Percentiles rank a stretch among this genome's conserved stretches.
Evolutionary conservation across 2,888 invertebrate genomes (phyloP).

Genomic region (Idaea biselata): DNA sequence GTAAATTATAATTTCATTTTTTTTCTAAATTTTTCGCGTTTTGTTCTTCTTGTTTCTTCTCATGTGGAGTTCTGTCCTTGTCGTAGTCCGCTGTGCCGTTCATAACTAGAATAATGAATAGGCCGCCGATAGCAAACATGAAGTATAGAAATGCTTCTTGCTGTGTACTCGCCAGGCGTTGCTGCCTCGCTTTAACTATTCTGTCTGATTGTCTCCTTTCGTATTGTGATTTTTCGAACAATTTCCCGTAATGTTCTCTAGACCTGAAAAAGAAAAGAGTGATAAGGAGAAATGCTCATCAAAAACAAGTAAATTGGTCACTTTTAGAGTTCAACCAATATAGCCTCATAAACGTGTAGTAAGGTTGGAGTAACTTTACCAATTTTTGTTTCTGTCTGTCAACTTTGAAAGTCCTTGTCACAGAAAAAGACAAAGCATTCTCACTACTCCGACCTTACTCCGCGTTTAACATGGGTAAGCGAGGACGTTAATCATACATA

Average conservation of each 20-base stretch:
- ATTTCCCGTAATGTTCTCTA: constrained; percentile 72
- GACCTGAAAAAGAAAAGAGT: constrained; percentile 55
- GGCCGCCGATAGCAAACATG: constrained; percentile 37
- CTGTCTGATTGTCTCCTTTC: constrained; percentile 47
- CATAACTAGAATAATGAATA: constrained; percentile 44
- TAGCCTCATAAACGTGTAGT: too few relatives aligned
- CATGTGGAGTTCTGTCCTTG: constrained; percentile 26
- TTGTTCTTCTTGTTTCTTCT: constrained; percentile 7
- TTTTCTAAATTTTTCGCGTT: constrained; percentile 13
- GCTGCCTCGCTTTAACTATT: constrained; percentile 31
- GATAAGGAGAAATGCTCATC: not conserved
- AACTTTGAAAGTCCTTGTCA: too few relatives aligned
- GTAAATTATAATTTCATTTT: constrained; percentile 13
- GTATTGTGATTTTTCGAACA: constrained; percentile 51
- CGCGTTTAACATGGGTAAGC: too few relatives aligned
- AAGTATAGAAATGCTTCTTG: constrained; percentile 54
- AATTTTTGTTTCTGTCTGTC: too few relatives aligned
- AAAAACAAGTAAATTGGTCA: constrained; percentile 2
- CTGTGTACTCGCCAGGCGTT: constrained; percentile 24
- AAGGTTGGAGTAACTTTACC: too few relatives aligned
- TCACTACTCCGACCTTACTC: too few relatives aligned
- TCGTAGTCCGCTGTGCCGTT: constrained; percentile 59
- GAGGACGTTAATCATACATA: too few relatives aligned
- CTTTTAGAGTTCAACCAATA: too few relatives aligned
- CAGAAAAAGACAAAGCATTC: too few relatives aligned